Base-by-base conservation (phyloP, 2,113 vertebrate genomes). In the Lagopus muta region DNA sequence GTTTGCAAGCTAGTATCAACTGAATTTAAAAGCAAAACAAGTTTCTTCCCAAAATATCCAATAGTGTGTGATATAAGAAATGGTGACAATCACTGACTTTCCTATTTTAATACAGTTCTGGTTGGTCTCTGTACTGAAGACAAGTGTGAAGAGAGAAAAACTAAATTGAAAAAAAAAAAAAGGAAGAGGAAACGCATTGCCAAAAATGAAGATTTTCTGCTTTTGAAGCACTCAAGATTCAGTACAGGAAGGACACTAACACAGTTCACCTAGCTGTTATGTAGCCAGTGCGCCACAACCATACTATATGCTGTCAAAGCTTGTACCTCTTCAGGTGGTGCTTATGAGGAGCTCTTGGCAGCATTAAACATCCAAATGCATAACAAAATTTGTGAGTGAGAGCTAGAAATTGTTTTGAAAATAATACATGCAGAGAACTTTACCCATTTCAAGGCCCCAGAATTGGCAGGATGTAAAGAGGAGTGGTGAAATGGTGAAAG, bases 191-290 rank as follows among this genome's bases (percentile, higher is more conserved):
- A 82, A 79, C 76, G 8, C 28, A 27, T 3, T 43, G 7, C 8
- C 2, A 1, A 27, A 77, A 86, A 74, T 43, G 0, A 70, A 4
- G 1, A 18, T 70, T 69, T 71, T 19, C 22, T 71, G 4, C 0
- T 66, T 71, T 82, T 58, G 40, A 72, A 67, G 21, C 13, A 19
- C 5, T 32, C 62, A 36, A 52, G 2, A 34, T 22, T 70, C 32
- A 60, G 10, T 17, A 57, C 7, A 70, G 21, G 32, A 80, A 55
- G 8, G 36, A 28, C 6, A 28, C 11, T 42, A 47, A 47, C 15
- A 38, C 6, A 65, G 18, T 60, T 79, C 21, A 60, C 40, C 13
- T 57, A 13, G 10, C 36, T 50, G 0, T 57, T 57, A 6, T 14
- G 10, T 7, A 62, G 1, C 8, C 21, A 52, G 34, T 54, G 19